Conservation (phyloP, 2,888 invertebrate genomes). For the Lasioglossum leucozonium region DNA sequence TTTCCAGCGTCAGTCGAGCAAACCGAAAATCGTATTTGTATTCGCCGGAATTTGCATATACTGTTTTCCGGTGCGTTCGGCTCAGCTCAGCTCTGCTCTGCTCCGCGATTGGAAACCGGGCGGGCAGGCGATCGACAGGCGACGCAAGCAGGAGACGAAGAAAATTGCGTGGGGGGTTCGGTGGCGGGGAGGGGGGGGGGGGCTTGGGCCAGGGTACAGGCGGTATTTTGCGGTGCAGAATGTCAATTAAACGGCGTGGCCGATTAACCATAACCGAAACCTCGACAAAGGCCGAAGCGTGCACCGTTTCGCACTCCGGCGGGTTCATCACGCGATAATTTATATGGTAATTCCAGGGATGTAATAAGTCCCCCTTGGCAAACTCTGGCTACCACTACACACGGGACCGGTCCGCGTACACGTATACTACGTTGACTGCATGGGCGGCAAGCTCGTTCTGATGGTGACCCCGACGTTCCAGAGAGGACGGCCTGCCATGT, state of each 20-base stretch:
- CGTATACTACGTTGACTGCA: neutral
- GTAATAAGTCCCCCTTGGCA: constrained; percentile 81
- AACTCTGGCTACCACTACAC: constrained; percentile 78
- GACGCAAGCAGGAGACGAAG: constrained; percentile 47
- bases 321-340: constrained; percentile 82
- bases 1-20: neutral
- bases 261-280: constrained; percentile 81
- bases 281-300: constrained; percentile 79
- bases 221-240: constrained; percentile 73
- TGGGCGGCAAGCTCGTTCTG: constrained; percentile 61
- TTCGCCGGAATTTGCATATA: neutral
- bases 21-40: neutral
- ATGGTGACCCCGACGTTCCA: constrained; percentile 66
- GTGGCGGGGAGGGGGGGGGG: neutral
- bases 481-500: constrained; percentile 71
- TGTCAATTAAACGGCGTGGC: constrained; percentile 76
- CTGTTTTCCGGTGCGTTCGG: neutral
- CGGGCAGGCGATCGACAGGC: neutral
- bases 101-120: constrained; percentile 8
- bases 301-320: constrained; percentile 75
- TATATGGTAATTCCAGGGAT: constrained; percentile 82
- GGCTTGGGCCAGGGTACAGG: constrained; percentile 12
- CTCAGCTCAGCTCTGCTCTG: neutral
- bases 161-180: constrained; percentile 57
- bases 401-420: constrained; percentile 54